A percentile compares a stretch with the other conserved stretches of the same genome.
Conservation (phyloP, 1,140 invertebrate genomes). For the Procambarus clarkii region DNA sequence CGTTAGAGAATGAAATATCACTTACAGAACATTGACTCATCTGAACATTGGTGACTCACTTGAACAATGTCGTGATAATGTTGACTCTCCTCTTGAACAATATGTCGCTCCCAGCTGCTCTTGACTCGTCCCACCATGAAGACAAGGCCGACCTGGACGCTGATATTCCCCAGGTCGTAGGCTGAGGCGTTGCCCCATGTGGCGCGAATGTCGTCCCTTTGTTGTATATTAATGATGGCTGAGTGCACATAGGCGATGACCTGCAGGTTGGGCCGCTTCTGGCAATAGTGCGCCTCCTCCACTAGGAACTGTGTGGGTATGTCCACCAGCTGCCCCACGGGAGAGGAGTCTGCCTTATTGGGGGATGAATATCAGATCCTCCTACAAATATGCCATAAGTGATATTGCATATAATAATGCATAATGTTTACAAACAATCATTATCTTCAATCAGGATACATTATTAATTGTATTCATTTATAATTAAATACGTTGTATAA, state of each 20-base stretch:
- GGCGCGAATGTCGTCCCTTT: slow-evolving; percentile 27
- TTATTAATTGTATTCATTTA: too few relatives aligned
- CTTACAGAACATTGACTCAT: too few relatives aligned
- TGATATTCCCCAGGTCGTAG: neutral
- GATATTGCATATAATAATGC: too few relatives aligned
- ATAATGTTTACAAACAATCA: too few relatives aligned
- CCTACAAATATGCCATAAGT: too few relatives aligned
- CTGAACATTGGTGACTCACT: neutral
- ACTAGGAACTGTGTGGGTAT: slow-evolving; percentile 41
- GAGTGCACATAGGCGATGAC: slow-evolving; percentile 63
- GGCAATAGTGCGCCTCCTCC: slow-evolving; percentile 42
- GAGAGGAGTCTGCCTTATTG: neutral
- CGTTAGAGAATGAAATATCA: too few relatives aligned
- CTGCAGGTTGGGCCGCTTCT: slow-evolving; percentile 34
- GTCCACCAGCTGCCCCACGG: neutral
- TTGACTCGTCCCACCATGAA: slow-evolving; percentile 60
- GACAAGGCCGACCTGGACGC: slow-evolving; percentile 5
- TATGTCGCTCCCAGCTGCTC: slow-evolving; percentile 20
- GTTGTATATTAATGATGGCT: slow-evolving; percentile 22
- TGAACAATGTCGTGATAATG: slow-evolving; percentile 60
- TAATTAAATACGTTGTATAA: too few relatives aligned
- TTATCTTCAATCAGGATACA: too few relatives aligned
- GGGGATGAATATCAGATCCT: neutral
- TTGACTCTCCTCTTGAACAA: slow-evolving; percentile 32
- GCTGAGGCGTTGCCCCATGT: slow-evolving; percentile 46